phyloP scores from a whole-genome alignment of 2,113 vertebrate species.

The Ia io region DNA sequence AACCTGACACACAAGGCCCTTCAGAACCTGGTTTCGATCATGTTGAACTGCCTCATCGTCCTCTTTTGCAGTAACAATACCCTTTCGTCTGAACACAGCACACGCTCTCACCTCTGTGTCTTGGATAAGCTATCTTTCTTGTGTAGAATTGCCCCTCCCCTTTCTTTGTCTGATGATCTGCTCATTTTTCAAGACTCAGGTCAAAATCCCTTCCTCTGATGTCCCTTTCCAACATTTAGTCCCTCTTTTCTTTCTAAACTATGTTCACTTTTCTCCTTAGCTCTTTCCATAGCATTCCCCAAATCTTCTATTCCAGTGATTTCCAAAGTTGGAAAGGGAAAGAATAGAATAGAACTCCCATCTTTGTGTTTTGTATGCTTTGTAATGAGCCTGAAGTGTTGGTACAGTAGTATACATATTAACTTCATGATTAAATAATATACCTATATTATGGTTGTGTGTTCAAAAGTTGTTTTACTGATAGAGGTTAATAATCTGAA shows the following conservation, averaged over 20 bases:
- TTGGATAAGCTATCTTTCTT: not conserved
- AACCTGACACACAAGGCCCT: not conserved
- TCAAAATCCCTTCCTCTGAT: not conserved
- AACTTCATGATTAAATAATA: not conserved
- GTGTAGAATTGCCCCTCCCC: not conserved
- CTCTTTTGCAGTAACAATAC: not conserved
- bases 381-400: not conserved
- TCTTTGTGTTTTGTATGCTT: not conserved
- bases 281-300: not conserved
- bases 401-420: not conserved
- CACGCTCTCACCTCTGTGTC: not conserved
- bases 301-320: not conserved
- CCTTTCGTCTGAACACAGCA: not conserved
- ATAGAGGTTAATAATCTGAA: not conserved
- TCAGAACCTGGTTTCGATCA: not conserved
- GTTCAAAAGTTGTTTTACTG: slow-evolving; percentile 4
- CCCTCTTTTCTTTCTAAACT: not conserved
- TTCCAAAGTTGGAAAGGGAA: not conserved
- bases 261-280: not conserved
- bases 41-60: not conserved
- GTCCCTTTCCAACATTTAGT: not conserved
- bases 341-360: not conserved
- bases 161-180: not conserved
- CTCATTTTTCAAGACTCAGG: not conserved
- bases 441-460: not conserved